phyloP scores from a whole-genome alignment of 2,888 invertebrate genomes.

The Drosophila recens region DNA sequence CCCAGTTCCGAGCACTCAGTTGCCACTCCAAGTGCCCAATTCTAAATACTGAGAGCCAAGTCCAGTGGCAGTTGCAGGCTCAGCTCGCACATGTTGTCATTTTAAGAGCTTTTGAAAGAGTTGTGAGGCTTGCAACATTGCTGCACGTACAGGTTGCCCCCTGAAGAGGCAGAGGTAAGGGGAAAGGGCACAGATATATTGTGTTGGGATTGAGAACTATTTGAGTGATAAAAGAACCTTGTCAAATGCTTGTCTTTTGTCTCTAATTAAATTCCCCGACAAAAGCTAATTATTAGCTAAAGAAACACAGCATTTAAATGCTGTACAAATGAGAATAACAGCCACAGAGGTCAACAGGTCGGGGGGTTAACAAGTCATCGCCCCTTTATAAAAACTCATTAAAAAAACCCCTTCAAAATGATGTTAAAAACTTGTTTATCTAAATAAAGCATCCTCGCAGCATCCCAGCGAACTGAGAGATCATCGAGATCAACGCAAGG shows the following conservation, averaged over 20 bases:
- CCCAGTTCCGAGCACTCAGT: neutral
- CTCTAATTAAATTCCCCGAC: constrained; percentile 65
- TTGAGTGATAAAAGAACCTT: constrained; percentile 27
- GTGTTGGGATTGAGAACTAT: constrained; percentile 4
- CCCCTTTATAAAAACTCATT: neutral
- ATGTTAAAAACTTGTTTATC: constrained; percentile 52
- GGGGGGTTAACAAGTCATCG: constrained; percentile 25
- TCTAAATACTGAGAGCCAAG: neutral
- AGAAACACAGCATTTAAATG: constrained; percentile 19
- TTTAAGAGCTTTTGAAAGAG: constrained; percentile 56
- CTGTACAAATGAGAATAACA: neutral
- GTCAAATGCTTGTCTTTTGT: constrained; percentile 23
- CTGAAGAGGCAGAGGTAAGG: neutral
- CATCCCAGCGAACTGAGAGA: constrained; percentile 49
- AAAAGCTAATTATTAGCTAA: constrained; percentile 32
- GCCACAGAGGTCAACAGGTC: constrained; percentile 57
- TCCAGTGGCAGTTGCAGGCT: constrained; percentile 34
- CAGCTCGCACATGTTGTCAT: constrained; percentile 67
- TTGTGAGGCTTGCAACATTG: constrained; percentile 62
- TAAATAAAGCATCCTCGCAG: constrained; percentile 47
- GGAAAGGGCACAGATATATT: neutral
- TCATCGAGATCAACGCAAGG: constrained; percentile 52
- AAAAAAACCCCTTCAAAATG: constrained; percentile 38
- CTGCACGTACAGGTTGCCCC: constrained; percentile 46
- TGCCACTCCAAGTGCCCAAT: neutral